Evolutionary conservation across 2,797 vertebrate species (phyloP).

Genomic region (Brotula barbata): DNA sequence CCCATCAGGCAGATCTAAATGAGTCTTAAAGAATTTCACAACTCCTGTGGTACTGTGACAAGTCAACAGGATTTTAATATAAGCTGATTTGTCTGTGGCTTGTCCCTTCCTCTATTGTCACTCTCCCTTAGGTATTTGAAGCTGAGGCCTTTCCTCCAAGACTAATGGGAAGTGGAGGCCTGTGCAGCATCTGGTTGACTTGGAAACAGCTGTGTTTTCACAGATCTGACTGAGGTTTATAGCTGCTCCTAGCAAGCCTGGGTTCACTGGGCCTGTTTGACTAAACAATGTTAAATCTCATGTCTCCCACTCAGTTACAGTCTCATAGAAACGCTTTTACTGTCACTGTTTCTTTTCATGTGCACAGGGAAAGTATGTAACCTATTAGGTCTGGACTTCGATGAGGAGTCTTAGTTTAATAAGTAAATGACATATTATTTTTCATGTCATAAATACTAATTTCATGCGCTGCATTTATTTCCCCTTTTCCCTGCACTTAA

Average conservation of each 20-base stretch:
- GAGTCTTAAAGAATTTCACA: neutral
- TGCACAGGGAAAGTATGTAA: constrained; percentile 20
- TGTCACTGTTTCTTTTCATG: constrained; percentile 42
- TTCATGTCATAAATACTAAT: constrained; percentile 3
- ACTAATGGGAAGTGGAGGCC: constrained; percentile 62
- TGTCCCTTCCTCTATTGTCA: constrained; percentile 62
- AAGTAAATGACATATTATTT: constrained; percentile 18
- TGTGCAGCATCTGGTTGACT: constrained; percentile 76
- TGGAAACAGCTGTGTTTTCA: constrained; percentile 79
- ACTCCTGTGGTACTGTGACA: neutral
- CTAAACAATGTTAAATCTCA: constrained; percentile 72
- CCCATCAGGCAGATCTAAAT: constrained; percentile 15
- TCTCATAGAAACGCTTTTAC: constrained; percentile 38
- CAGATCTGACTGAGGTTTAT: constrained; percentile 72
- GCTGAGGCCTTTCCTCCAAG: constrained; percentile 37
- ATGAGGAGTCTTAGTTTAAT: constrained; percentile 21
- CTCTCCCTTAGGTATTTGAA: constrained; percentile 55
- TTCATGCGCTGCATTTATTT: neutral
- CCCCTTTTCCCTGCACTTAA: neutral
- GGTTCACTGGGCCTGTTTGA: constrained; percentile 60
- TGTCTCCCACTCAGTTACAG: constrained; percentile 25
- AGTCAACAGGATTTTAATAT: constrained; percentile 37
- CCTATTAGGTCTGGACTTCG: constrained; percentile 6
- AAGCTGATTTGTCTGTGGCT: constrained; percentile 45
- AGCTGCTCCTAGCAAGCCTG: constrained; percentile 54